Conservation (phyloP, 2,797 vertebrate species). For the Diceros bicornis region DNA sequence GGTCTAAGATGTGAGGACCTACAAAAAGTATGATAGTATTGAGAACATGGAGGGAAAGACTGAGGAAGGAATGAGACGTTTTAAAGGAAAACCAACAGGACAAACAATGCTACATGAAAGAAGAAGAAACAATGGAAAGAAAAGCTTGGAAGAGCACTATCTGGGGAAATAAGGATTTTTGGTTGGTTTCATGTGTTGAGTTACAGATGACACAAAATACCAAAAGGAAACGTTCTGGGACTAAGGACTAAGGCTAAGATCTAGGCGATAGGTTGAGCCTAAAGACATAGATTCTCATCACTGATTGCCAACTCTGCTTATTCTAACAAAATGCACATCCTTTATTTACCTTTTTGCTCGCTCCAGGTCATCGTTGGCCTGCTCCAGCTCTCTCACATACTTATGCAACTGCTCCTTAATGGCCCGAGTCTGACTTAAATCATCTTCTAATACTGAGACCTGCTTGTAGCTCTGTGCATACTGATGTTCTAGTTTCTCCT, state of each 20-base stretch:
- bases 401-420: constrained; percentile 99
- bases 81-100: not conserved
- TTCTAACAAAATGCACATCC: not conserved
- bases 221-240: not conserved
- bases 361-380: constrained; percentile 99
- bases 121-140: not conserved
- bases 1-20: not conserved
- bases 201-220: not conserved
- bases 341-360: constrained; percentile 95
- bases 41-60: not conserved
- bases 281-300: not conserved
- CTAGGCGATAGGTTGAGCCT: not conserved
- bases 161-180: not conserved
- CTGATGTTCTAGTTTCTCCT: constrained; percentile 99
- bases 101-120: not conserved
- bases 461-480: constrained; percentile 99
- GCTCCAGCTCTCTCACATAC: constrained; percentile 98
- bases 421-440: constrained; percentile 96
- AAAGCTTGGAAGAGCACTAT: not conserved
- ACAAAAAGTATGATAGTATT: not conserved
- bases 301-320: not conserved
- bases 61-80: not conserved
- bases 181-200: not conserved
- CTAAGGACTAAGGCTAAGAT: too few relatives aligned
- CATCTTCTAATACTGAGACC: constrained; percentile 96